phyloP scores from a whole-genome alignment of 2,797 vertebrate species.

The Octomys mimax region DNA sequence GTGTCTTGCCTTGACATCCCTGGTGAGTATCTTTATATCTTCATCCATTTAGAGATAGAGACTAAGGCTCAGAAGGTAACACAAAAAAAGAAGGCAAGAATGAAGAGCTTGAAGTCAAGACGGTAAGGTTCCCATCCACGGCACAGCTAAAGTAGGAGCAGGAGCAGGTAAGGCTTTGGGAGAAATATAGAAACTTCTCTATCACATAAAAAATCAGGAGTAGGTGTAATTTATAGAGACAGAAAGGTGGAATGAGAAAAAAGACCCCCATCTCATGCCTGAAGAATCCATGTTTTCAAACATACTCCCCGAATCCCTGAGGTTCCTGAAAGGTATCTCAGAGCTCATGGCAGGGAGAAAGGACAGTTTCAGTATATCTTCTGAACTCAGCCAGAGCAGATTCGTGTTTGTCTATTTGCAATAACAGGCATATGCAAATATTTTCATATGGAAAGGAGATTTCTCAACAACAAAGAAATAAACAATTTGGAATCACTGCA shows the following conservation, averaged over 20 bases:
- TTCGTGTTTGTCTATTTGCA: background rate
- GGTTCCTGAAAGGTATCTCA: background rate
- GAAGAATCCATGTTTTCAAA: background rate
- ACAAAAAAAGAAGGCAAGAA: background rate
- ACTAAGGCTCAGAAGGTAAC: background rate
- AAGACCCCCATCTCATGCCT: background rate
- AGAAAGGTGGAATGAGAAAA: background rate
- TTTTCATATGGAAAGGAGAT: background rate
- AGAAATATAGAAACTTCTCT: background rate
- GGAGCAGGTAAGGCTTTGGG: background rate
- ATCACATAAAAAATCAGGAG: background rate
- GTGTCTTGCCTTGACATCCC: background rate
- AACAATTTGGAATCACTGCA: background rate
- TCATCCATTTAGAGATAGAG: background rate
- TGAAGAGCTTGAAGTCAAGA: background rate
- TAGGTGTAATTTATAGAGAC: too few relatives aligned
- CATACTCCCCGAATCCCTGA: background rate
- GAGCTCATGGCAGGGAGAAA: background rate
- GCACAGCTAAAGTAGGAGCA: background rate
- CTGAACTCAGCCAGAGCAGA: background rate
- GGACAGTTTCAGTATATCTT: background rate
- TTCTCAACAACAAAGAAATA: conserved; percentile 13
- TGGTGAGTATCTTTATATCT: background rate
- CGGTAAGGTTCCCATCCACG: background rate
- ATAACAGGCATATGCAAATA: background rate